Base-by-base conservation (phyloP, 2,113 vertebrate genomes). In the Platysternon megacephalum region DNA sequence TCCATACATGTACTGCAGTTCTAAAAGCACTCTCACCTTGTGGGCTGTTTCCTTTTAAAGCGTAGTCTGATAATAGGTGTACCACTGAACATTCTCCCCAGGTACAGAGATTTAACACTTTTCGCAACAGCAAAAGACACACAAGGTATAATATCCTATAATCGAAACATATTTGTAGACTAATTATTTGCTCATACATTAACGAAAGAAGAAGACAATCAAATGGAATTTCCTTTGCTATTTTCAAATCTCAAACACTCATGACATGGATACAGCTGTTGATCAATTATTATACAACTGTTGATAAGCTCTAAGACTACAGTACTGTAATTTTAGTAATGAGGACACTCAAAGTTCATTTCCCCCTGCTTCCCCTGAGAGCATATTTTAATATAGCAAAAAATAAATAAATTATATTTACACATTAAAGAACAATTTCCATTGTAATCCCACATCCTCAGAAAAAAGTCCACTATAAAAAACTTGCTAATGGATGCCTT, bases 51-150 rank as follows among this genome's bases (percentile, higher is more conserved):
- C 94, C 99, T 98, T 56, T 99, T 99, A 97, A 99, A 99, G 85
- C 99, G 99, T 26, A 99, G 98, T 80, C 98, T 98, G 95, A 99
- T 99, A 83, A 99, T 99, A 0, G 99, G 99, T 24, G 98, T 98
- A 2, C 98, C 99, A 0, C 99, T 99, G 98, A 99, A 99, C 99
- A 99, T 99, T 89, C 99, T 99, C 78, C 99, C 99, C 94, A 99
- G 98, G 96, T 99, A 99, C 80, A 99, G 98, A 16, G 99, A 99
- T 68, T 98, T 99, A 49, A 99, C n/a, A 61, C 99, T 99, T 97
- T 98, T 99, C 97, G 98, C 99, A 96, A 98, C 90, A 84, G 98
- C 97, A 88, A 98, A 98, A 26, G 98, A 97, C 92, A 98, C 98
- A 46, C 99, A 99, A 1, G 99, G 98, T 94, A 99, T 95, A 92